These are phyloP conservation scores for Phoxinus dragarum DNA, from an alignment of 2,797 vertebrate genomes.

Conservation along the genomic window DNA sequence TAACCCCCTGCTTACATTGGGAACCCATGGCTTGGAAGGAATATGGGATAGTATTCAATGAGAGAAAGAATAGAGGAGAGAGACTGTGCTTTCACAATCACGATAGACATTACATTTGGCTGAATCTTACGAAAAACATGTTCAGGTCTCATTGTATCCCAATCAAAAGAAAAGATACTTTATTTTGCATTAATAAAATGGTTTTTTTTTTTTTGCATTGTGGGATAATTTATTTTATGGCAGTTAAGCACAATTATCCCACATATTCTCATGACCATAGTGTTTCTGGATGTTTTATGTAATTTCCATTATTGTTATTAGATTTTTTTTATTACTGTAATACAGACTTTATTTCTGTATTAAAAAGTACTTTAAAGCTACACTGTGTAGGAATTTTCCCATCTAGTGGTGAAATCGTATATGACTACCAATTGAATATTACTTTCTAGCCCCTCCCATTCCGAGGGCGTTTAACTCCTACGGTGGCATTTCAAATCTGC, in stretches of 20 bases:
- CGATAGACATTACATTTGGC: not conserved
- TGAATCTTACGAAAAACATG: not conserved
- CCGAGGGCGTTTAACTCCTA: too few species aligned
- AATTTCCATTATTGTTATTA: not conserved
- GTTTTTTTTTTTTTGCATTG: not conserved
- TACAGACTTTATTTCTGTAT: not conserved
- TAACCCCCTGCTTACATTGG: conserved; percentile 74
- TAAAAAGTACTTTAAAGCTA: not conserved
- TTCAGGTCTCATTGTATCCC: not conserved
- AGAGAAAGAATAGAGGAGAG: conserved; percentile 41
- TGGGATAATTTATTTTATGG: not conserved
- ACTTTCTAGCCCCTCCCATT: too few species aligned
- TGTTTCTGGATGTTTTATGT: not conserved
- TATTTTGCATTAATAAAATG: not conserved
- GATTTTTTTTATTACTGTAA: not conserved
- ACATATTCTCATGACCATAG: not conserved
- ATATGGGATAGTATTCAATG: conserved; percentile 59
- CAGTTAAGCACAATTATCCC: not conserved
- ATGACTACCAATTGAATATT: too few species aligned
- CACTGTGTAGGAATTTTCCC: too few species aligned
- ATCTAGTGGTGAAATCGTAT: too few species aligned
- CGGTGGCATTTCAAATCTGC: too few species aligned
- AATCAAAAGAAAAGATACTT: not conserved
- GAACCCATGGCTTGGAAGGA: conserved; percentile 85
- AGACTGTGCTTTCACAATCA: conserved; percentile 1